phyloP scores from a whole-genome alignment of 2,113 vertebrate species.

The Zingel zingel region DNA sequence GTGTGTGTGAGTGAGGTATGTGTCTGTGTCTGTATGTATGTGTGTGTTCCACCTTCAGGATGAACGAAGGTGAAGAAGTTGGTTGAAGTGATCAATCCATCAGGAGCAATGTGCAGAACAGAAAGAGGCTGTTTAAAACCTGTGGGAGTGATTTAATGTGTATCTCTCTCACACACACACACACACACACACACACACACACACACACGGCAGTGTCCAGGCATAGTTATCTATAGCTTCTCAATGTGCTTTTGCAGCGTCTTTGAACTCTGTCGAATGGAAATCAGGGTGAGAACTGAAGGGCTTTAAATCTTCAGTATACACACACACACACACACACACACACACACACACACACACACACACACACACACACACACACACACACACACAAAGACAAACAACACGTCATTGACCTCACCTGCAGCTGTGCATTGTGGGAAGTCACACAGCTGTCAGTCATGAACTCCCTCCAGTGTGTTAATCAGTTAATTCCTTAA shows the following conservation, averaged over 20 bases:
- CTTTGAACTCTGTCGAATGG: constrained; percentile 17
- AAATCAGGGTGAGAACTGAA: constrained; percentile 1
- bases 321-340: neutral
- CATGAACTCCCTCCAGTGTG: neutral
- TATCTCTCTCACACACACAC: constrained; percentile 9
- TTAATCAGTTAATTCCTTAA: constrained; percentile 32
- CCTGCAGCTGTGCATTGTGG: constrained; percentile 4
- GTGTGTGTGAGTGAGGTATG: too few relatives aligned
- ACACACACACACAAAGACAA: neutral
- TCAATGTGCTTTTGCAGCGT: constrained; percentile 23
- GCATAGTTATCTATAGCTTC: constrained; percentile 6
- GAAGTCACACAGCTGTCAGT: neutral
- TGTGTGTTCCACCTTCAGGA: constrained; percentile 19
- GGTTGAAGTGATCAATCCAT: neutral
- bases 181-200: neutral
- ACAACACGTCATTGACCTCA: neutral
- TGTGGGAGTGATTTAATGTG: neutral
- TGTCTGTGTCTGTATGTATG: too few relatives aligned
- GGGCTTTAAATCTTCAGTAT: constrained; percentile 4
- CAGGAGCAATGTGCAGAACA: neutral
- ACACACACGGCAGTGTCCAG: neutral
- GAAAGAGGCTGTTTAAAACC: neutral
- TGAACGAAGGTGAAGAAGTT: neutral
- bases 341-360: neutral
- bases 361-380: constrained; percentile 1